Conservation (phyloP, 2,113 vertebrate species). For the Neogobius melanostomus region DNA sequence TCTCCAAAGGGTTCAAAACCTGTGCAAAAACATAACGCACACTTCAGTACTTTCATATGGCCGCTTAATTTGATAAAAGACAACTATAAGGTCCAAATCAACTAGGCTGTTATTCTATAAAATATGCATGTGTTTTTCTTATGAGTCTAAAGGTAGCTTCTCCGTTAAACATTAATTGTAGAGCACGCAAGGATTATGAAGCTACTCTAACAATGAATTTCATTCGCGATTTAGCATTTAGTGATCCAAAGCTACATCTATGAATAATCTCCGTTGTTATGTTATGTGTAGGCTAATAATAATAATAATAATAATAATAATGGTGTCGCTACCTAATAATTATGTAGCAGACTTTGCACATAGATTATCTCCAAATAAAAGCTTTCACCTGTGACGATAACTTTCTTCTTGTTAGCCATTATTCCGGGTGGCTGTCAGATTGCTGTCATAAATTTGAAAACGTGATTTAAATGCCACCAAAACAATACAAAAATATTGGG, state of each 20-base stretch:
- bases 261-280: neutral
- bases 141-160: conserved; percentile 50
- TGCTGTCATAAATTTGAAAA: conserved; percentile 13
- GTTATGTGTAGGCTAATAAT: neutral
- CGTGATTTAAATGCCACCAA: neutral
- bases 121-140: neutral
- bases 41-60: neutral
- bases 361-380: neutral
- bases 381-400: conserved; percentile 73
- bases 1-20: conserved; percentile 77
- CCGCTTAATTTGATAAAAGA: too few species aligned
- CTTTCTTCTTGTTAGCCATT: conserved; percentile 73
- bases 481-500: conserved; percentile 1
- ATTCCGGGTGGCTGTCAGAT: conserved; percentile 3
- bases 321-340: neutral
- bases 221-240: neutral
- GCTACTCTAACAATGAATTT: too few species aligned
- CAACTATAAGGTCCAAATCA: neutral
- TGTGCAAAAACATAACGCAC: conserved; percentile 25
- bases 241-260: neutral
- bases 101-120: neutral
- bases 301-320: neutral
- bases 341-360: neutral
- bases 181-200: neutral
- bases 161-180: conserved; percentile 4